Percentiles rank a stretch among this genome's conserved stretches.
These are phyloP conservation scores for Aurelia aurita complex sp. Pacific DNA, from an alignment of 30 jellyfish, hydroid and myxozoan species.

Conservation along the genomic window DNA sequence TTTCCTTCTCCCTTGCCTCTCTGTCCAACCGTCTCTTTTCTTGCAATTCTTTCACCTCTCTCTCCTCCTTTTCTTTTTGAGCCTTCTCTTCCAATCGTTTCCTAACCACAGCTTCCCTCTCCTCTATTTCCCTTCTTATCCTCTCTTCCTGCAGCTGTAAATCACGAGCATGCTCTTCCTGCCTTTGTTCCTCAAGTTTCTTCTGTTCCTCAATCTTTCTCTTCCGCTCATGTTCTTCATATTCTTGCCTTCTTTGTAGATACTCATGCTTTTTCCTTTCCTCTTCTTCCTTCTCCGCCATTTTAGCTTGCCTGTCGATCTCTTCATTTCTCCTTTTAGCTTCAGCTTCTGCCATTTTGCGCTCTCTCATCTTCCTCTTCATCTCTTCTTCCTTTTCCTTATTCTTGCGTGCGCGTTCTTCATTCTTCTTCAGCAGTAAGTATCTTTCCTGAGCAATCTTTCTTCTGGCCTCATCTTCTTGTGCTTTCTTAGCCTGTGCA, in stretches of 20 bases:
- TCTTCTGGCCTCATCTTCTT: constrained; percentile 73
- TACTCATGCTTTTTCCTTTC: constrained; percentile 56
- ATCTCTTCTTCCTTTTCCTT: constrained; percentile 84
- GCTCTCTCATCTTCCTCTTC: constrained; percentile 75
- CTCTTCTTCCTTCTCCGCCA: constrained; percentile 85
- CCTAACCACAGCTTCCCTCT: constrained; percentile 39
- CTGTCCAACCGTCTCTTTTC: constrained; percentile 24
- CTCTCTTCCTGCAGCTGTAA: constrained; percentile 78
- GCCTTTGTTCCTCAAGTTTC: constrained; percentile 71
- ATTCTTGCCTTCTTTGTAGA: constrained; percentile 77
- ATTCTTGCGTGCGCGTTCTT: constrained; percentile 55
- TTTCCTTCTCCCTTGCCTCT: constrained; percentile 1
- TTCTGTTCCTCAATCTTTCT: constrained; percentile 73
- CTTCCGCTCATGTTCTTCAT: constrained; percentile 83
- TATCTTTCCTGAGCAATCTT: constrained; percentile 27
- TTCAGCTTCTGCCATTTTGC: constrained; percentile 90
- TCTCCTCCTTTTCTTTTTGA: constrained; percentile 40
- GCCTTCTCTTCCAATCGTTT: constrained; percentile 48
- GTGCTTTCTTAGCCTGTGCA: constrained; percentile 73
- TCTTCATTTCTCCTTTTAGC: constrained; percentile 87
- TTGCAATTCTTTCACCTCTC: constrained; percentile 28
- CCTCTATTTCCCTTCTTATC: constrained; percentile 80
- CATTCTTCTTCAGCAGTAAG: constrained; percentile 60
- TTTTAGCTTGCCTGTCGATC: constrained; percentile 56
- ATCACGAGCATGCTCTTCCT: constrained; percentile 65